Base-by-base conservation (phyloP, 2,113 vertebrate species). In the Lota lota region DNA sequence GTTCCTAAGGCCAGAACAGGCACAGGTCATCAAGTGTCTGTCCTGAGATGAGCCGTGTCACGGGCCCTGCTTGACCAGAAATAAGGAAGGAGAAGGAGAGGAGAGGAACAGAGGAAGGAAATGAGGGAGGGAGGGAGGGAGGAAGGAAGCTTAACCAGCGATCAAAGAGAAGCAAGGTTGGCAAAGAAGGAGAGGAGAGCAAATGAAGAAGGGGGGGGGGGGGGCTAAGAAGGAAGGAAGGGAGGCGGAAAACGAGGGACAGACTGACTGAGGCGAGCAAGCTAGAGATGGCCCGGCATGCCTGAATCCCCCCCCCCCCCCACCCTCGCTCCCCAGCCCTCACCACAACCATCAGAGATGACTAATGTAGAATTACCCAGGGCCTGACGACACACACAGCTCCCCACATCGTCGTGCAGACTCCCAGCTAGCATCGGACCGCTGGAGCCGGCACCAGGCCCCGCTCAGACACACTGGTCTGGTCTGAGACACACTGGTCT, bases 391-490 rank as follows among this genome's bases (percentile, higher is more conserved):
- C 36, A 40, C 36, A 40, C 36, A 40, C 36, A 77, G 73, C 75
- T 74, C 74, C 21, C 78, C 79, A 80, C 86, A 85, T 76, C 73
- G 77, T 73, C 84, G 69, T 76, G 77, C 77, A 73, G 78, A 81
- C 76, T 82, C 76, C 63, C 61, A 12, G 36, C 73, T 68, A 76
- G 68, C 66, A 66, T 72, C 59, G 82, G 80, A 88, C 84, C 80
- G 59, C 83, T 83, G 84, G 87, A 88, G 87, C 87, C 87, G 61
- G 70, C 75, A 72, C 5, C 24, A 58, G 61, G 67, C 72, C 79
- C 81, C 79, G 75, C 68, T 70, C 72, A 85, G 79, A 86, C 78
- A 75, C 71, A 63, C 24, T 24, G 24, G 24, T 24, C 24, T 24
- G 24, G 24, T 24, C 24, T 24, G 24, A 24, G 24, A 24, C 24